phyloP scores from a whole-genome alignment of 2,113 vertebrate species.

The Corvus cornix region DNA sequence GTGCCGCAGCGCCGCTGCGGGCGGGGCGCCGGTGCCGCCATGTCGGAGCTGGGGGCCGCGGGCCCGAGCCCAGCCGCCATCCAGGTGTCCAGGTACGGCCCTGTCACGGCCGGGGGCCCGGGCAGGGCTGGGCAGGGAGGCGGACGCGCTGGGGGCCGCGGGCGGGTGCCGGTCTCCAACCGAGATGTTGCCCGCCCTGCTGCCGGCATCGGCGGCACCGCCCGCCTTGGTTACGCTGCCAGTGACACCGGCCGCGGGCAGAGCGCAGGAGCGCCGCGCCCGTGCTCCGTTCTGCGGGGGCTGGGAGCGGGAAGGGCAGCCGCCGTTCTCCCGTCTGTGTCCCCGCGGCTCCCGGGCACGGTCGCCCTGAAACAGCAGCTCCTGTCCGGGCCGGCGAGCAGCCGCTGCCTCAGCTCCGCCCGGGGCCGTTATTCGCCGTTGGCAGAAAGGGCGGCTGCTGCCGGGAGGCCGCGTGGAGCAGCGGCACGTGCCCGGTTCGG shows the following conservation, averaged over 20 bases:
- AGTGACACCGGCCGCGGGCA: not conserved
- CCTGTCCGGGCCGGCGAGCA: too few species aligned
- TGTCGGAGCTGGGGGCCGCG: slow-evolving; percentile 36
- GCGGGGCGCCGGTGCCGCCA: slow-evolving; percentile 14
- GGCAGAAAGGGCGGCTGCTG: not conserved
- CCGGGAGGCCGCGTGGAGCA: not conserved
- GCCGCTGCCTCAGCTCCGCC: rapidly evolving
- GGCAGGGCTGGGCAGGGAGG: not conserved
- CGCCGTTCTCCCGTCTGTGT: not conserved
- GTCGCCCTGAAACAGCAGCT: not conserved
- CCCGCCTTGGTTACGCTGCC: not conserved
- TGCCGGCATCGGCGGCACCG: not conserved
- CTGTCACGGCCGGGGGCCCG: not conserved
- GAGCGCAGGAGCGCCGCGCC: not conserved
- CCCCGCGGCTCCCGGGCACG: not conserved
- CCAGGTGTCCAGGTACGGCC: slow-evolving; percentile 85
- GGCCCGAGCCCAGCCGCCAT: slow-evolving; percentile 70
- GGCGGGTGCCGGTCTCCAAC: not conserved
- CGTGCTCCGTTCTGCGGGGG: not conserved
- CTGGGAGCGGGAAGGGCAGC: not conserved
- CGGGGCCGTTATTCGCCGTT: not conserved
- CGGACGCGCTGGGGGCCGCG: not conserved
- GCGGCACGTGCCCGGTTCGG: not conserved
- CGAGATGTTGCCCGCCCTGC: not conserved
- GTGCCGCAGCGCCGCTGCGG: not conserved